A percentile compares a stretch with the other conserved stretches of the same genome.
Evolutionary conservation across 1,140 invertebrate genomes (phyloP).

Genomic region (Spodoptera frugiperda): DNA sequence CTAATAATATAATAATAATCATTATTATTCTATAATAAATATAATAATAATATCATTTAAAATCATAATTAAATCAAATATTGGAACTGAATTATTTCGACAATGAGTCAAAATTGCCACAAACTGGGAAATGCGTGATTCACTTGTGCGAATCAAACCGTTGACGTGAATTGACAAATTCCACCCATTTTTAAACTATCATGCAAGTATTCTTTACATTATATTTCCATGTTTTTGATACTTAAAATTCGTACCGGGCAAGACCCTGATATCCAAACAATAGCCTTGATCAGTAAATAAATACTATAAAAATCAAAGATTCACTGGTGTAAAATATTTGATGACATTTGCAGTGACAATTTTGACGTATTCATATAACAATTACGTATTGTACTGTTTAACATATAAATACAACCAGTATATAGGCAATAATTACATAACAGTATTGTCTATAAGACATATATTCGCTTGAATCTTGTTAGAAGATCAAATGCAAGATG

Average conservation of each 20-base stretch:
- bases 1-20: slow-evolving; percentile 31
- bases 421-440: neutral
- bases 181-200: neutral
- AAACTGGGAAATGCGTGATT: neutral
- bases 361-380: slow-evolving; percentile 19
- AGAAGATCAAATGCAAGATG: slow-evolving; percentile 34
- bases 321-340: no score
- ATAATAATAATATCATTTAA: slow-evolving; percentile 37
- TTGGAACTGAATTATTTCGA: slow-evolving; percentile 26
- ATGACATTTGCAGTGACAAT: slow-evolving; percentile 12
- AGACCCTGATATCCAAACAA: no score
- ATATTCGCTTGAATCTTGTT: neutral
- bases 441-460: slow-evolving; percentile 24
- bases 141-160: slow-evolving; percentile 24
- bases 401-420: slow-evolving; percentile 36
- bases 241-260: neutral
- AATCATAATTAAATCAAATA: slow-evolving; percentile 29
- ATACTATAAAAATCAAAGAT: no score
- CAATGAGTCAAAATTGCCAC: slow-evolving; percentile 39
- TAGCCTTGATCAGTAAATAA: no score
- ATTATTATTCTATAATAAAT: slow-evolving; percentile 44
- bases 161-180: neutral
- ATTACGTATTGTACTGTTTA: slow-evolving; percentile 28
- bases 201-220: no score
- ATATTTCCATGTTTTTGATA: neutral